These are phyloP conservation scores for Macrostomum cliftonense DNA, from an alignment of 2,888 invertebrate genomes.

Conservation along the genomic window DNA sequence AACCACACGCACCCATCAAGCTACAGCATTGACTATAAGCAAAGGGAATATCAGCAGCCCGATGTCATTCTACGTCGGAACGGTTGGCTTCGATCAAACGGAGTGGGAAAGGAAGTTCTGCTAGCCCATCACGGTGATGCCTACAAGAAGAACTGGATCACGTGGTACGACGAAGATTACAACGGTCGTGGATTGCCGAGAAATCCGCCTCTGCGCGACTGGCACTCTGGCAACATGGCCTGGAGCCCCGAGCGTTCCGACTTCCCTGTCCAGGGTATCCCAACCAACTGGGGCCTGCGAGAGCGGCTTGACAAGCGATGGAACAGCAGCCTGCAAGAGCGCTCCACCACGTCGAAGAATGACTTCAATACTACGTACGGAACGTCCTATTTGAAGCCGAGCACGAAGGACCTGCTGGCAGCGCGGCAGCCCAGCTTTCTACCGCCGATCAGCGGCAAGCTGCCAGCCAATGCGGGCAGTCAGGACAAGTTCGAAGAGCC, in stretches of 20 bases:
- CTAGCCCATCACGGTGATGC: slow-evolving; percentile 31
- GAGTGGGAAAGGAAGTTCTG: slow-evolving; percentile 23
- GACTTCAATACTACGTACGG: slow-evolving; percentile 13
- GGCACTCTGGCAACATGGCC: slow-evolving; percentile 25
- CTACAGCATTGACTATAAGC: slow-evolving; percentile 21
- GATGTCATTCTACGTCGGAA: slow-evolving; percentile 26
- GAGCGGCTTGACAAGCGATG: slow-evolving; percentile 12
- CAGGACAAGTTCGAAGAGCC: no score
- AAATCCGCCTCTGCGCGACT: slow-evolving; percentile 21
- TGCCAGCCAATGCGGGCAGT: no score
- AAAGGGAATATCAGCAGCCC: slow-evolving; percentile 13
- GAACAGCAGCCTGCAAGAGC: slow-evolving; percentile 14
- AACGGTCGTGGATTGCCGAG: slow-evolving; percentile 21
- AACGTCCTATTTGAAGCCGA: slow-evolving; percentile 8
- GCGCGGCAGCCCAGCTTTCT: background rate
- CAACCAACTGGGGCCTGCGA: slow-evolving; percentile 27
- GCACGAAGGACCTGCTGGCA: background rate
- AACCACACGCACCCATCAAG: slow-evolving; percentile 25
- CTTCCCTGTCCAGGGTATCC: slow-evolving; percentile 28
- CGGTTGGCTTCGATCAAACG: slow-evolving; percentile 20
- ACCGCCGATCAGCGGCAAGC: no score
- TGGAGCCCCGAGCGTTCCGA: slow-evolving; percentile 33
- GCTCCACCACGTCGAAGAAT: slow-evolving; percentile 17
- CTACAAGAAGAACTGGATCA: slow-evolving; percentile 29
- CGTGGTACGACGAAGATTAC: slow-evolving; percentile 33